Base-by-base conservation (phyloP, 2,888 invertebrate genomes). In the Dryadula phaetusa region DNA sequence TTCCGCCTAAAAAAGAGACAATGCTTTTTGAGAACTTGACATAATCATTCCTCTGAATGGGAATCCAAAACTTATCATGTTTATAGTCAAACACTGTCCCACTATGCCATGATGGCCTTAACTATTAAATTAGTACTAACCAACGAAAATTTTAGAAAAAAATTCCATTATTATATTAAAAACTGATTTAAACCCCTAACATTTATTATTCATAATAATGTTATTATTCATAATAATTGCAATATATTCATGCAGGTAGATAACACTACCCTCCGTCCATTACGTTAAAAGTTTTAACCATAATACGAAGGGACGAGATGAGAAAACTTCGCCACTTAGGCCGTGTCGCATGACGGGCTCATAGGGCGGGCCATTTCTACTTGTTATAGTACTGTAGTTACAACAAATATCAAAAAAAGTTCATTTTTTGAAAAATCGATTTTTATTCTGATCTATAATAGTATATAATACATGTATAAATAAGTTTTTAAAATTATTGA, bases 261-360 rank as follows among this genome's bases (percentile, higher is more conserved):
- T 58, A 16, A 5, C 22, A 49, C 34, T 34, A 20, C 14, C 64
- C 52, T 49, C 52, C 63, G 63, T 58, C 67, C 58, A 58, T 46
- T 28, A n/a, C 16, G 25, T 62, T 52, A 54, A 58, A 62, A 66
- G 58, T 65, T 66, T 46, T 66, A 53, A 53, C 66, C 62, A 63
- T 66, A 66, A 66, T 53, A 44, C 66, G 53, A 64, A 66, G 66
- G 69, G 66, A 34, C 54, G 69, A 69, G 66, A 71, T 71, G 70
- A 71, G 70, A 69, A 71, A 71, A 71, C 69, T 71, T 71, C 22
- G 28, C 60, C 28, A 46, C 44, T 60, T 46, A 46, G 28, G 28
- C 7, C 44, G 60, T 44, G 67, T 56, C 40, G 56, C 56, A 22
- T 40, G 22, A 56, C 40, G 56, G 40, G n/a, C 56, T 54, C 37